phyloP scores from a whole-genome alignment of 2,113 vertebrate genomes.

The Cryptotis parvus region DNA sequence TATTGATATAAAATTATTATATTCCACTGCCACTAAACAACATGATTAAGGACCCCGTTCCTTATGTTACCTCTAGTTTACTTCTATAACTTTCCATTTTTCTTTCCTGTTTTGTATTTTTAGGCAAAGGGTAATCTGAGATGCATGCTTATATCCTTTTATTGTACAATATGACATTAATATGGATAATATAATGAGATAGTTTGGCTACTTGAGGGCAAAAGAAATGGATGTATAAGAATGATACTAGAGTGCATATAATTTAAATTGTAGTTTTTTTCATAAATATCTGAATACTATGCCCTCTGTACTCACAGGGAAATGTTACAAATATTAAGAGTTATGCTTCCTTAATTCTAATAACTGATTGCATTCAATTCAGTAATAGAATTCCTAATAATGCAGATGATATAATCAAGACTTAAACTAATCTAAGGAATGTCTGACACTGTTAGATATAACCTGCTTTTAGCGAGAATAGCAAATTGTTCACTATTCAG shows the following conservation, averaged over 20 bases:
- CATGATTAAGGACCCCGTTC: too few relatives aligned
- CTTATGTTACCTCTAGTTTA: too few relatives aligned
- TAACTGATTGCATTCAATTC: too few relatives aligned
- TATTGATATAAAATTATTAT: too few relatives aligned
- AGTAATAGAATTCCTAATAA: too few relatives aligned
- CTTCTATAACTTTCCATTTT: too few relatives aligned
- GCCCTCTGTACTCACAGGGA: neutral
- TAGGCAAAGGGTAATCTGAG: too few relatives aligned
- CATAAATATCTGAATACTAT: neutral
- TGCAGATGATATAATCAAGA: neutral
- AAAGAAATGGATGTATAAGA: neutral
- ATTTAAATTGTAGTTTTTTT: neutral
- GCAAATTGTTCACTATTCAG: conserved; percentile 13
- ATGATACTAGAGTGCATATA: neutral
- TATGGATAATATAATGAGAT: neutral
- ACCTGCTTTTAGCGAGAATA: neutral
- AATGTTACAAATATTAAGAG: too few relatives aligned
- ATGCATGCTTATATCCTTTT: neutral
- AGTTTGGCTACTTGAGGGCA: neutral
- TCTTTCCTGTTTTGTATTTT: too few relatives aligned
- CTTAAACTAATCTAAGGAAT: neutral
- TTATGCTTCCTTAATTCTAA: too few relatives aligned
- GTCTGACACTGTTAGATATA: neutral
- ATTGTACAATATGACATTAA: neutral
- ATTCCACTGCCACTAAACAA: too few relatives aligned